phyloP scores from a whole-genome alignment of 2,797 vertebrate species.

The Sylvia borin region DNA sequence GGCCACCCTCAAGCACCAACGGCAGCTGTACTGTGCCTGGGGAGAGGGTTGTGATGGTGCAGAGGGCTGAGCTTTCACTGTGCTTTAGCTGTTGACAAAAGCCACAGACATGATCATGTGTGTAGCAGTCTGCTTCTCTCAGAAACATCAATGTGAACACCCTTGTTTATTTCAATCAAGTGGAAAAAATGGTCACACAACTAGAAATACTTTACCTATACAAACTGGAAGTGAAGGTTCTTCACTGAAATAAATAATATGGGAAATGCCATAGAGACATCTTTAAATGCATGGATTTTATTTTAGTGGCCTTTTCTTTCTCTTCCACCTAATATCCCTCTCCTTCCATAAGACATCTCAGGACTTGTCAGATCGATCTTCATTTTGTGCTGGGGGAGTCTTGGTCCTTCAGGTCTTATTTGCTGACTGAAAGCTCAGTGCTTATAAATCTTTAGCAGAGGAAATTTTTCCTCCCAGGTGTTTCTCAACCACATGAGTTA shows the following conservation, averaged over 20 bases:
- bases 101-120: fast-evolving
- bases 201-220: not conserved
- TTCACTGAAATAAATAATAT: not conserved
- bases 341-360: not conserved
- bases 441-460: not conserved
- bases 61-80: not conserved
- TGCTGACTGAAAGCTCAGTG: not conserved
- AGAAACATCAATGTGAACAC: not conserved
- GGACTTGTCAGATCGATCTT: not conserved
- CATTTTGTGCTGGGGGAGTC: not conserved
- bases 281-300: not conserved
- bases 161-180: not conserved
- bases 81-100: not conserved
- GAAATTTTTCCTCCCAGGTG: not conserved
- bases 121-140: not conserved
- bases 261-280: not conserved
- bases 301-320: not conserved
- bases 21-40: fast-evolving
- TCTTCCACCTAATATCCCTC: not conserved
- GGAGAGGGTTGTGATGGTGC: fast-evolving
- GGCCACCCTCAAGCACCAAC: too few species aligned
- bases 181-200: not conserved
- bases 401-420: not conserved
- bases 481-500: not conserved
- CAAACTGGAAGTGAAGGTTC: not conserved